phyloP scores from a whole-genome alignment of 2,113 vertebrate genomes.

The Anguilla rostrata region DNA sequence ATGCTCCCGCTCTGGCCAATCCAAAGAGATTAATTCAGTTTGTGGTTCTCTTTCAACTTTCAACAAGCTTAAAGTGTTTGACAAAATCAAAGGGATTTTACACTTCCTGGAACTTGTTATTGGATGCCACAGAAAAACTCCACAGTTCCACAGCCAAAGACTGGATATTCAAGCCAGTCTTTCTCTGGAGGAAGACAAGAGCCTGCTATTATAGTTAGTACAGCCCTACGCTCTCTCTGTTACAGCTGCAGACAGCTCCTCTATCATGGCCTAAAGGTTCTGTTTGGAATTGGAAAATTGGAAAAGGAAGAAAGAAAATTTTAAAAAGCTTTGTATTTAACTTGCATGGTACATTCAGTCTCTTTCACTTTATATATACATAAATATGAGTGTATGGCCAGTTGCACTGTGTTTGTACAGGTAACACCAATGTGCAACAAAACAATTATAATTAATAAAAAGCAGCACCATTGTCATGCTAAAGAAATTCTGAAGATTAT shows the following conservation, averaged over 20 bases:
- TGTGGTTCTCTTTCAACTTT: background rate
- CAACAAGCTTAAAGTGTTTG: background rate
- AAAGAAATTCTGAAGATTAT: background rate
- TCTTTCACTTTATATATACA: slow-evolving; percentile 49
- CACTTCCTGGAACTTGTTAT: background rate
- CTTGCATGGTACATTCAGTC: slow-evolving; percentile 63
- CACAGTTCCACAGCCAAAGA: slow-evolving; percentile 7
- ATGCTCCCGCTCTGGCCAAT: background rate
- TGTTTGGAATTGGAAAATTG: slow-evolving; percentile 33
- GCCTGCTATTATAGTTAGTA: background rate
- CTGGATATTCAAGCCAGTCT: slow-evolving; percentile 41
- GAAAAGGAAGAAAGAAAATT: slow-evolving; percentile 48
- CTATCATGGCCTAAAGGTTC: slow-evolving; percentile 37
- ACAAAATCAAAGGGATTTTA: background rate
- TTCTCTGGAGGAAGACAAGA: slow-evolving; percentile 19
- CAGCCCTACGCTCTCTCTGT: slow-evolving; percentile 52
- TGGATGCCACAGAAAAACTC: background rate
- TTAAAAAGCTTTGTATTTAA: slow-evolving; percentile 59
- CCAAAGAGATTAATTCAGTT: background rate
- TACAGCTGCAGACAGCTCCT: slow-evolving; percentile 79
- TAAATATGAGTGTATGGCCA: slow-evolving; percentile 61
- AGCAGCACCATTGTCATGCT: background rate
- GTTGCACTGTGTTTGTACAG: slow-evolving; percentile 77
- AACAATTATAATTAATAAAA: slow-evolving; percentile 61
- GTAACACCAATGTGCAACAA: slow-evolving; percentile 79